A percentile compares a stretch with the other conserved stretches of the same genome.
phyloP scores from a whole-genome alignment of 2,888 invertebrate species.

The Sinohyriopsis cumingii region DNA sequence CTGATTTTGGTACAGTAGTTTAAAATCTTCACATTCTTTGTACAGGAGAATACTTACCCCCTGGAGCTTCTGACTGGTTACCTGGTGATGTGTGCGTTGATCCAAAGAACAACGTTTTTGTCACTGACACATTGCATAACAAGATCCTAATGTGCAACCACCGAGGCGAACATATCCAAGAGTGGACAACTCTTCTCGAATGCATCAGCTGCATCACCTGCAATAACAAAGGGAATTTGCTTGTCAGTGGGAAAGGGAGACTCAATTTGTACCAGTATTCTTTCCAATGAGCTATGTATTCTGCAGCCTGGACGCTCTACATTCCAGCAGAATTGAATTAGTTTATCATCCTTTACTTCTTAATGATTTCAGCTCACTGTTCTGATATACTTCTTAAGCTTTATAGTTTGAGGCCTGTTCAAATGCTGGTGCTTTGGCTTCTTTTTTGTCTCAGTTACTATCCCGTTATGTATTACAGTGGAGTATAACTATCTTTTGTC shows the following conservation, averaged over 20 bases:
- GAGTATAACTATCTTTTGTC: no score
- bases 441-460: no score
- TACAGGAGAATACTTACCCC: constrained; percentile 22
- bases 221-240: constrained; percentile 24
- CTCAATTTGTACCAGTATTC: constrained; percentile 32
- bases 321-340: no score
- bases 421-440: no score
- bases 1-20: no score
- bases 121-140: constrained; percentile 30
- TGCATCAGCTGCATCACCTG: constrained; percentile 22
- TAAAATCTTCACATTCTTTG: not conserved
- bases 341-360: no score
- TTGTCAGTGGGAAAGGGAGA: constrained; percentile 29
- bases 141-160: constrained; percentile 28
- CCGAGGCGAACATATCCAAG: constrained; percentile 25
- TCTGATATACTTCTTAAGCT: no score
- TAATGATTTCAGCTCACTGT: no score
- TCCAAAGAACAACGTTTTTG: constrained; percentile 33
- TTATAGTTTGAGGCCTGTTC: no score
- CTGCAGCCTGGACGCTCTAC: no score
- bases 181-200: constrained; percentile 29
- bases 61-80: constrained; percentile 8
- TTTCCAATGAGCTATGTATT: not conserved
- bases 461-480: no score
- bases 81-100: constrained; percentile 38